Evolutionary conservation across 2,888 invertebrate genomes (phyloP).

Genomic region (Halictus quadricinctus): DNA sequence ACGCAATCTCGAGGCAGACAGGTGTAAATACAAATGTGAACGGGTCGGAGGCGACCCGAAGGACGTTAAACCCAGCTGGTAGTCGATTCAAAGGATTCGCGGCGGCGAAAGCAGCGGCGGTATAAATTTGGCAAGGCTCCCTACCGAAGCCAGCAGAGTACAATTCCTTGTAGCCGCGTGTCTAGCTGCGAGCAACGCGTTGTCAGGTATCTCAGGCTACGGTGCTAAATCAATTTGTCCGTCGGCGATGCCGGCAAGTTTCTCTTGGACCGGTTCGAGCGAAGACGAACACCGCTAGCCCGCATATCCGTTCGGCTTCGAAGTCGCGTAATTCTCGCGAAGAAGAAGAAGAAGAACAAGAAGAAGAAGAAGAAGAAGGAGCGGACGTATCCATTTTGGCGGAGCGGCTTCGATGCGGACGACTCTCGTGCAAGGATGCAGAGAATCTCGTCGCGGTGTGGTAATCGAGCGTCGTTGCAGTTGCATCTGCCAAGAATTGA

Average conservation of each 20-base stretch:
- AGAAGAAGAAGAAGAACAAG: constrained; percentile 26
- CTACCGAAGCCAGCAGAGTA: constrained; percentile 34
- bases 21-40: background rate
- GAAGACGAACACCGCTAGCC: constrained; percentile 23
- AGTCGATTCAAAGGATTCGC: constrained; percentile 2
- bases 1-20: background rate
- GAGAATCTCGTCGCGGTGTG: constrained; percentile 64
- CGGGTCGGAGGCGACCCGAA: background rate
- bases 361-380: background rate
- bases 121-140: constrained; percentile 43
- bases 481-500: constrained; percentile 75
- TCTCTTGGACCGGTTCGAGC: constrained; percentile 54
- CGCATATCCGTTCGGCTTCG: constrained; percentile 18
- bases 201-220: constrained; percentile 52
- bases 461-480: constrained; percentile 67
- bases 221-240: constrained; percentile 55
- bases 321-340: constrained; percentile 21
- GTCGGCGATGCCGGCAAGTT: constrained; percentile 43
- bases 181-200: constrained; percentile 44
- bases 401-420: constrained; percentile 13
- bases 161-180: constrained; percentile 51
- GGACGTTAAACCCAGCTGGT: background rate
- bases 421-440: constrained; percentile 60
- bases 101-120: constrained; percentile 1
- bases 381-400: constrained; percentile 17